phyloP scores from a whole-genome alignment of 2,888 invertebrate species.

The Scotopteryx bipunctaria region DNA sequence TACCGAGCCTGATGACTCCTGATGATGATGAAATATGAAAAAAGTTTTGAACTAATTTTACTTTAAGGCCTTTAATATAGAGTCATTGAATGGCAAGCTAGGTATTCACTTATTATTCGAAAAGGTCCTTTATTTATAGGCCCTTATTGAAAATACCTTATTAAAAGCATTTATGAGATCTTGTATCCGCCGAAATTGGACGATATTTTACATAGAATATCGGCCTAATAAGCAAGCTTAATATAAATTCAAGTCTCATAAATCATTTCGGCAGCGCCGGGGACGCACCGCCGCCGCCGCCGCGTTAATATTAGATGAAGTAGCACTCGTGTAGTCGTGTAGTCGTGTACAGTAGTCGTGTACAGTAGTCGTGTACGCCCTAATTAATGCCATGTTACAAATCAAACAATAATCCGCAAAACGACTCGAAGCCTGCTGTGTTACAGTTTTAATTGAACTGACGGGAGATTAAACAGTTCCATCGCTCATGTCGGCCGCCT shows the following conservation, averaged over 20 bases:
- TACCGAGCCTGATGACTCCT: too few relatives aligned
- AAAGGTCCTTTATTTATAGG: neutral
- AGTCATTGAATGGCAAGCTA: too few relatives aligned
- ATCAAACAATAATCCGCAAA: conserved; percentile 23
- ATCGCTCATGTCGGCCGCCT: neutral
- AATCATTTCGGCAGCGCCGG: conserved; percentile 24
- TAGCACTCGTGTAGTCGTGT: conserved; percentile 22
- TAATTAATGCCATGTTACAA: conserved; percentile 38
- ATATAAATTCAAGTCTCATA: conserved; percentile 26
- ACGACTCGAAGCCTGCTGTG: conserved; percentile 1
- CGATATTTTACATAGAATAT: conserved; percentile 1
- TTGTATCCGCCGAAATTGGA: neutral
- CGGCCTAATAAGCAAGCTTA: conserved; percentile 19
- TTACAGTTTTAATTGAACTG: neutral
- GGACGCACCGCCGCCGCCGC: too few relatives aligned
- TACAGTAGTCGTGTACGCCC: too few relatives aligned
- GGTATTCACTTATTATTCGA: too few relatives aligned
- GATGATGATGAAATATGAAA: too few relatives aligned
- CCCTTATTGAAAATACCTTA: neutral
- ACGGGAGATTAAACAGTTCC: neutral
- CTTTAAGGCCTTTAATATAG: too few relatives aligned
- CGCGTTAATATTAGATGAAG: conserved; percentile 41
- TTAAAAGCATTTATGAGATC: neutral
- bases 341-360: too few relatives aligned
- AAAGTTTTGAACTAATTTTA: too few relatives aligned